phyloP scores from a whole-genome alignment of 2,113 vertebrate genomes.

The Oryzias celebensis region DNA sequence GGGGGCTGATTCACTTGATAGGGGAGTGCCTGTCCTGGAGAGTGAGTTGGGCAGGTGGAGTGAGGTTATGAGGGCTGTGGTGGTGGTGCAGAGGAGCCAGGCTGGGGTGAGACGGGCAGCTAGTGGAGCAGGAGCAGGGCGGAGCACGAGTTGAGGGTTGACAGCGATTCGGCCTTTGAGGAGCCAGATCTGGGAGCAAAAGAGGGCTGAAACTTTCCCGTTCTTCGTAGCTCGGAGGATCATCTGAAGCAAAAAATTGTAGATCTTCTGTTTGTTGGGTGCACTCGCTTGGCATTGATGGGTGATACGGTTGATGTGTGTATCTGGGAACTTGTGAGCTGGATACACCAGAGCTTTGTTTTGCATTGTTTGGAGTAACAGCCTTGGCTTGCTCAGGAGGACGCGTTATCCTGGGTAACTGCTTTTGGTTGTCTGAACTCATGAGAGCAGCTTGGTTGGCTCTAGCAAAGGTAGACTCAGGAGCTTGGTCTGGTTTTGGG shows the following conservation, averaged over 20 bases:
- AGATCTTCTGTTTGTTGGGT: conserved; percentile 48
- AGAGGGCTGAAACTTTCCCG: conserved; percentile 80
- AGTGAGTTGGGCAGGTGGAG: conserved; percentile 63
- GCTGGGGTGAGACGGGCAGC: conserved; percentile 59
- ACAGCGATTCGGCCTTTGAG: conserved; percentile 58
- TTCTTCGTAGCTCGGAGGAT: conserved; percentile 82
- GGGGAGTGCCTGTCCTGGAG: conserved; percentile 59
- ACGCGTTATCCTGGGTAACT: conserved; percentile 29
- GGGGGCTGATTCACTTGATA: conserved; percentile 58
- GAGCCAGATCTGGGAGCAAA: conserved; percentile 67
- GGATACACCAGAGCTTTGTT: conserved; percentile 43
- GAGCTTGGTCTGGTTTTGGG: conserved; percentile 20
- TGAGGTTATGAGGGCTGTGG: conserved; percentile 64
- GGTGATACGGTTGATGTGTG: conserved; percentile 31
- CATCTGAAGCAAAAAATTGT: conserved; percentile 74
- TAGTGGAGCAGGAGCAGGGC: conserved; percentile 70
- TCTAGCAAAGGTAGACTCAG: conserved; percentile 16
- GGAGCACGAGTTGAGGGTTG: conserved; percentile 63
- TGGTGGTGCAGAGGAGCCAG: conserved; percentile 56
- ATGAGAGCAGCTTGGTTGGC: conserved; percentile 41
- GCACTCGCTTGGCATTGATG: conserved; percentile 50
- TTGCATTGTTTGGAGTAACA: conserved; percentile 40
- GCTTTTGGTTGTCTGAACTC: conserved; percentile 46
- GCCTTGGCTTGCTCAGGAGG: conserved; percentile 42
- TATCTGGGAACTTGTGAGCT: conserved; percentile 56